Evolutionary conservation across 2,888 invertebrate genomes (phyloP), one percentile per base, ranked within the genome.

Genomic region (Actias luna): DNA sequence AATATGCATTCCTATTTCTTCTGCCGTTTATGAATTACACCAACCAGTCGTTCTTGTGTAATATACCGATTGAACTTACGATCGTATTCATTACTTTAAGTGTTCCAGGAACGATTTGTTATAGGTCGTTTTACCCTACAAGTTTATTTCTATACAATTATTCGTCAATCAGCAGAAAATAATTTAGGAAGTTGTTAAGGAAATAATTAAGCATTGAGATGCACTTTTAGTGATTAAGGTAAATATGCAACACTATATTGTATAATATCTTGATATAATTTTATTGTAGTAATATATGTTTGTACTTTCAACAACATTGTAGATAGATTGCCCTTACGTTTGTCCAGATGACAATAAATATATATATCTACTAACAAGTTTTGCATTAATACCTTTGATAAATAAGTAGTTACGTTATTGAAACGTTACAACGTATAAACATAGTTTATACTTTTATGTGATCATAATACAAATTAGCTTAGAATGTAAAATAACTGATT

Each of bases 21-120:
- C 1, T 1, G 29, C 7, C n/a, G 29, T n/a, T 59, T 61, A n/a
- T 62, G 39, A 12, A 39, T 70, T 75, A 63, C 0, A 61, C 74
- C 71, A 67, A 63, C 71, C 73, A 72, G 80, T 76, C 70, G 77
- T 77, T 78, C 81, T 85, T 78, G 74, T 75, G 77, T 82, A 84
- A 86, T 86, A 83, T 85, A 83, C 82, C 77, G 76, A 78, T 83
- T 84, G 77, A 87, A 85, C 82, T 84, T 82, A 80, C 83, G 79
- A 85, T 85, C 79, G 80, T 80, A 75, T 82, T 87, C 85, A 87
- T 88, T 87, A 87, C 80, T 72, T 77, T 76, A 84, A 87, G 83
- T 87, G 87, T 87, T 85, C 83, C 80, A 73, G 80, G 78, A 83
- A 83, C 83, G 82, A 82, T 84, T 83, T 78, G 73, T 80, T 80